Base-by-base conservation (phyloP, 2,888 invertebrate species). In the Cybosia mesomella region DNA sequence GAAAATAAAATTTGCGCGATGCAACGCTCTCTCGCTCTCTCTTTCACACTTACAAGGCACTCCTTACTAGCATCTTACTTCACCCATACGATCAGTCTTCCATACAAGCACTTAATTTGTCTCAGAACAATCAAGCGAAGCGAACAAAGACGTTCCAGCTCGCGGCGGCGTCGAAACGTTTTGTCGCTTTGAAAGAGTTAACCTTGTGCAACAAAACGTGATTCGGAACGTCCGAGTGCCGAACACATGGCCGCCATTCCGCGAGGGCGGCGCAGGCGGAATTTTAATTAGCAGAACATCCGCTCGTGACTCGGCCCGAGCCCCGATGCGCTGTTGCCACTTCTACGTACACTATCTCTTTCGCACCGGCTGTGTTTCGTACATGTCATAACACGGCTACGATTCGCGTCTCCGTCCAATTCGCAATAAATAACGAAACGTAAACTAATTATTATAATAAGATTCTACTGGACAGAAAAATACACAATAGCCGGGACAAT, bases 211-310 rank as follows among this genome's bases (percentile, higher is more conserved):
- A 93, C 92, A 89, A 87, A 92, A 91, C 91, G 89, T 90, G 92
- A 91, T 88, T 91, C 91, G 92, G 91, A 92, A 92, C 93, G 93
- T 91, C 91, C 91, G 90, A 92, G 88, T 87, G 91, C 89, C 87
- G 89, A 93, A 93, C 94, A 94, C 94, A 94, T 94, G 94, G 94
- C 94, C 91, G 91, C 94, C 93, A 94, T 94, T 94, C 94, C 93
- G 94, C 93, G 94, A 94, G 94, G 94, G 94, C 92, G 94, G 93
- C 93, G 90, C 94, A 93, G 94, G 94, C 95, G 94, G 95, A 95
- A 95, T 95, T 94, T 95, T 95, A 95, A 95, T 95, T 95, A 95
- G 93, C 93, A 94, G 95, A 94, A 95, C 94, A 95, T 95, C 95
- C 95, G 95, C 93, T 94, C 94, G 91, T 92, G 91, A 92, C 91